Evolutionary conservation across 2,888 invertebrate species (phyloP).

Genomic region (Drosophila histrio): DNA sequence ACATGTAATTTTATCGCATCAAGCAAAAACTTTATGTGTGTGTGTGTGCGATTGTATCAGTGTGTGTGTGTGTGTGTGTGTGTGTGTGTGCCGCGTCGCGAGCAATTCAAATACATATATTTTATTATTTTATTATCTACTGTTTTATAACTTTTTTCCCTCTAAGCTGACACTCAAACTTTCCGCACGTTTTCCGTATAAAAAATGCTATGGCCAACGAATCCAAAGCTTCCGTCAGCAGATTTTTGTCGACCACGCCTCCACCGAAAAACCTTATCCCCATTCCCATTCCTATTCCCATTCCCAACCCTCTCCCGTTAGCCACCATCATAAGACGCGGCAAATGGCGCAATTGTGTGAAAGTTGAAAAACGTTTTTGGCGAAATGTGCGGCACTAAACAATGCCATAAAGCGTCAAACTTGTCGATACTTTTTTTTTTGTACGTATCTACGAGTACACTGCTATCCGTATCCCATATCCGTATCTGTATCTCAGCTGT

Average conservation of each 20-base stretch:
- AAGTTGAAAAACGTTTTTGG: conserved; percentile 80
- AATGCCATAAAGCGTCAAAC: conserved; percentile 81
- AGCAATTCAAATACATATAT: conserved; percentile 77
- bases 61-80: conserved; percentile 5
- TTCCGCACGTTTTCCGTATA: conserved; percentile 80
- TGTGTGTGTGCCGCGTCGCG: conserved; percentile 49
- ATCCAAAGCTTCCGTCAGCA: conserved; percentile 76
- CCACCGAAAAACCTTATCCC: conserved; percentile 1
- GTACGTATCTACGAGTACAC: conserved; percentile 30
- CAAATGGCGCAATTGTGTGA: conserved; percentile 81
- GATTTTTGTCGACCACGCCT: conserved; percentile 61
- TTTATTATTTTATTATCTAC: conserved; percentile 78
- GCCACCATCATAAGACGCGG: conserved; percentile 60
- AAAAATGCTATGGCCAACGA: conserved; percentile 68
- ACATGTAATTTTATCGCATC: conserved; percentile 75
- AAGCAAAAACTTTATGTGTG: conserved; percentile 51
- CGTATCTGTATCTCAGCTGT: conserved; percentile 35
- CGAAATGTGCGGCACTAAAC: conserved; percentile 80
- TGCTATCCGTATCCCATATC: conserved; percentile 15
- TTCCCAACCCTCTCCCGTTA: background rate
- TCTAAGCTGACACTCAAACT: conserved; percentile 79
- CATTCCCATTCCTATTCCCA: background rate
- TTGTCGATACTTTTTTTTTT: conserved; percentile 72
- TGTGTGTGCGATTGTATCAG: no score
- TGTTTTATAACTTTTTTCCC: conserved; percentile 72